Evolutionary conservation across 2,888 invertebrate genomes (phyloP), one percentile per base, ranked within the genome.

Genomic region (Clistopyga incitator): DNA sequence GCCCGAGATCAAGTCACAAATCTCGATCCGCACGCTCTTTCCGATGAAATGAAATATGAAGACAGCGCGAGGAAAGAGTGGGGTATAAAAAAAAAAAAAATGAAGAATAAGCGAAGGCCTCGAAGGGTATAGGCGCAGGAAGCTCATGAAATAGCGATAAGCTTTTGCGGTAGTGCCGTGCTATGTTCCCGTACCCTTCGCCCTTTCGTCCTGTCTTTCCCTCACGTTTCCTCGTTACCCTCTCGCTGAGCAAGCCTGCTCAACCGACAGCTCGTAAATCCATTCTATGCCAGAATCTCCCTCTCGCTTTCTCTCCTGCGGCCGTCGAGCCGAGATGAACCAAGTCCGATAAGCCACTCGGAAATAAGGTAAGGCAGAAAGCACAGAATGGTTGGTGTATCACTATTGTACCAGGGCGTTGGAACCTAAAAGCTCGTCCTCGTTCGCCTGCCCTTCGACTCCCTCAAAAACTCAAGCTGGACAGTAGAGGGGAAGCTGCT

Each of bases 311-410:
- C 18, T 47, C 59, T 18, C 47, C 52, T 68, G 56, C 18, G 25
- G 15, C 18, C 45, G 18, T 29, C 45, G 67, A 54, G 67, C 25
- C 25, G 75, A 76, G 59, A 65, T 76, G 82, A 79, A 67, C 65
- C 50, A 29, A 75, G 72, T 76, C 76, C 79, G 79, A 76, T 83
- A 71, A 83, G 82, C 82, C 82, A 83, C 52, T 50, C 42, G 79
- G 76, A 71, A 76, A 83, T 79, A 76, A 59, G 59, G 38, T 34
- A 71, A 23, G 54, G 47, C 59, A 38, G 70, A 64, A 65, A 54
- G 45, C 47, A 59, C 64, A 45, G n/a, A 74, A 34, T 56, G 67
- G 20, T 29, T 67, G 29, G 25, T 56, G 56, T 67, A 67, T 47
- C 11, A 23, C 45, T 67, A 47, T 47, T 67, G 47, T 11, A 6